Evolutionary conservation across 2,113 vertebrate genomes (phyloP), one percentile per base, ranked within the genome.

Genomic region (Perognathus longimembris): DNA sequence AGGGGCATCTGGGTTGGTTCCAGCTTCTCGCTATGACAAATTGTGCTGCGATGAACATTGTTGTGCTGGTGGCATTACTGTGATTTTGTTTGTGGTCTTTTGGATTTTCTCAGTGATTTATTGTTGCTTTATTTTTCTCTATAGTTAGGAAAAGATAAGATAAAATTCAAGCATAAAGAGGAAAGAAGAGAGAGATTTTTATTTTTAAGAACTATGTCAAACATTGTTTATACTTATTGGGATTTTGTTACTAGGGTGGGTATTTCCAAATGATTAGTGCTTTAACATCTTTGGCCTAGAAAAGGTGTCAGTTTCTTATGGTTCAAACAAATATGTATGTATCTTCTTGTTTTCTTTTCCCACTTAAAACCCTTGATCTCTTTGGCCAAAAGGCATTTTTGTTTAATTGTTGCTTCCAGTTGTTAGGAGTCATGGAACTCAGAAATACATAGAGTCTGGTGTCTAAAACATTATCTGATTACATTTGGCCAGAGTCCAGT

Each of bases 141-240:
- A 90, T 24, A 36, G 67, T 87, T 64, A 42, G 24, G 28, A 75
- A 81, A 87, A 90, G 12, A 66, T 15, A 80, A 36, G 11, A 1
- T 30, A 89, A 84, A 85, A 45, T 76, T 61, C 30, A 83, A 38
- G 26, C 34, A 88, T 24, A 82, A 30, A 7, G 32, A 88, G 73
- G 57, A 75, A 90, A n/a, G n/a, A n/a, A n/a, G n/a, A 74, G 6
- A 71, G 50, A 3, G 50, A 90, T 87, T 96, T 87, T 84, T 70
- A 66, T 66, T 76, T 5, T 36, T 42, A 71, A 88, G 11, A 77
- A 0, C 26, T 18, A 22, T 45, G 8, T 32, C 57, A 63, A 32
- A 40, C 21, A 57, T 71, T 81, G 30, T 54, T 90, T n/a, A 17
- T 14, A 3, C 50, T 61, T 75, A 7, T 73, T 69, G 30, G 4